Conservation (phyloP, 2,888 invertebrate species). For the Vesta saturnalis region DNA sequence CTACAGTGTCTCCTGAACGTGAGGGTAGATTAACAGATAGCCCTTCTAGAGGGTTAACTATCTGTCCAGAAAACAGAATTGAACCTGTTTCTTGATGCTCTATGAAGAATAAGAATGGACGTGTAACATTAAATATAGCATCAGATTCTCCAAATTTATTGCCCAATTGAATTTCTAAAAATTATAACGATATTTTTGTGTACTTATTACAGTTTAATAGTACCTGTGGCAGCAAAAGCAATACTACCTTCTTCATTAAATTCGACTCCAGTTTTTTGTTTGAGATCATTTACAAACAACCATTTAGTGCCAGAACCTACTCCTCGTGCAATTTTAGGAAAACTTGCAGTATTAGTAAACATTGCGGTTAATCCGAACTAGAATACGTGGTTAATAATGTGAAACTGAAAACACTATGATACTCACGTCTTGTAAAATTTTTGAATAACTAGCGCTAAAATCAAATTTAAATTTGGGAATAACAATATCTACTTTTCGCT, state of each 20-base stretch:
- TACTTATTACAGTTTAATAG: background rate
- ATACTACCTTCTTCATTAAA: conserved; percentile 80
- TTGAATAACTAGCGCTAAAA: conserved; percentile 71
- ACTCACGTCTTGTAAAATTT: conserved; percentile 70
- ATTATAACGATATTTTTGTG: conserved; percentile 5
- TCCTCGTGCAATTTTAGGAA: conserved; percentile 74
- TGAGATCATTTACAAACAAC: conserved; percentile 70
- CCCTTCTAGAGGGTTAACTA: conserved; percentile 69
- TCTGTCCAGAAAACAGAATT: conserved; percentile 78
- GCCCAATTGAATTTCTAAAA: conserved; percentile 71
- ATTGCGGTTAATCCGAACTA: conserved; percentile 78
- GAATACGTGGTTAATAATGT: conserved; percentile 38
- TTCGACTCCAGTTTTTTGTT: conserved; percentile 81
- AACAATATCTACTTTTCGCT: conserved; percentile 69
- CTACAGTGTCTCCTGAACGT: conserved; percentile 26
- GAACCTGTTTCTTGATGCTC: conserved; percentile 80
- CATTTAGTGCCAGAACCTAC: conserved; percentile 57
- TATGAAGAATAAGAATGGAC: conserved; percentile 83
- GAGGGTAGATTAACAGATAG: conserved; percentile 42
- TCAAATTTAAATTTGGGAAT: conserved; percentile 82
- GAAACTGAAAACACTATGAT: background rate
- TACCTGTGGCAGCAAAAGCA: conserved; percentile 77
- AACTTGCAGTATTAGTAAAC: conserved; percentile 75
- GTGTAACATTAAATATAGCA: conserved; percentile 73
- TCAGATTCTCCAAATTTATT: conserved; percentile 76